Evolutionary conservation across 92 coral and sea anemone genomes (phyloP).

Genomic region (Ricordea florida): DNA sequence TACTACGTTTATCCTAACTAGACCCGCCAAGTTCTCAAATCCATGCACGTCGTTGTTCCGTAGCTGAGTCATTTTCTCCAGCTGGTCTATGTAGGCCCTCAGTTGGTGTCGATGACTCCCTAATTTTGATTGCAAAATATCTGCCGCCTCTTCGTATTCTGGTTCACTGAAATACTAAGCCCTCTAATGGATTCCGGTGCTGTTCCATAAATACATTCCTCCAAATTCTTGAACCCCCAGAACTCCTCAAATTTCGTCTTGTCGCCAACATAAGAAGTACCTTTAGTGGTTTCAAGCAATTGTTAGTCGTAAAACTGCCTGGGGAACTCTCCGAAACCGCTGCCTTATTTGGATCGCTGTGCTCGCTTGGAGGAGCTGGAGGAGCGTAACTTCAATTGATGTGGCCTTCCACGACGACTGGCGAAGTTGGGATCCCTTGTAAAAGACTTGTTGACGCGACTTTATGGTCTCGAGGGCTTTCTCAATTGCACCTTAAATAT

Average conservation of each 20-base stretch:
- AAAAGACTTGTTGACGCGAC: background rate
- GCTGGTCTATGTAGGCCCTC: constrained; percentile 46
- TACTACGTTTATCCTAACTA: constrained; percentile 52
- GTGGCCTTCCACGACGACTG: background rate
- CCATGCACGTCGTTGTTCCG: constrained; percentile 29
- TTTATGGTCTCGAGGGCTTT: constrained; percentile 23
- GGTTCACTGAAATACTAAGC: constrained; percentile 38
- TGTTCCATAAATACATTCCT: constrained; percentile 46
- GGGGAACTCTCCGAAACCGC: background rate
- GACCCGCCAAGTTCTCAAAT: constrained; percentile 57
- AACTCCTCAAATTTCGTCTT: constrained; percentile 68
- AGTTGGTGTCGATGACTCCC: constrained; percentile 52
- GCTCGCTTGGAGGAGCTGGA: background rate
- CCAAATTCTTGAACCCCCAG: constrained; percentile 58
- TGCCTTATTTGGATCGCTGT: background rate
- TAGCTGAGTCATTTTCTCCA: constrained; percentile 37
- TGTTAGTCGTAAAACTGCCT: background rate
- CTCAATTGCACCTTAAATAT: constrained; percentile 39
- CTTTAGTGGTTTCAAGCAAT: constrained; percentile 31
- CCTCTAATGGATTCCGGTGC: constrained; percentile 61
- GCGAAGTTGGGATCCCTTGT: background rate
- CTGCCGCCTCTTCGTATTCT: constrained; percentile 61
- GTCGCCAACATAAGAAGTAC: constrained; percentile 52
- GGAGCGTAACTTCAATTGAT: background rate
- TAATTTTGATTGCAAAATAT: constrained; percentile 40